A percentile compares a stretch with the other conserved stretches of the same genome.
phyloP scores from a whole-genome alignment of 1,140 invertebrate species.

The Drosophila ercepeae region DNA sequence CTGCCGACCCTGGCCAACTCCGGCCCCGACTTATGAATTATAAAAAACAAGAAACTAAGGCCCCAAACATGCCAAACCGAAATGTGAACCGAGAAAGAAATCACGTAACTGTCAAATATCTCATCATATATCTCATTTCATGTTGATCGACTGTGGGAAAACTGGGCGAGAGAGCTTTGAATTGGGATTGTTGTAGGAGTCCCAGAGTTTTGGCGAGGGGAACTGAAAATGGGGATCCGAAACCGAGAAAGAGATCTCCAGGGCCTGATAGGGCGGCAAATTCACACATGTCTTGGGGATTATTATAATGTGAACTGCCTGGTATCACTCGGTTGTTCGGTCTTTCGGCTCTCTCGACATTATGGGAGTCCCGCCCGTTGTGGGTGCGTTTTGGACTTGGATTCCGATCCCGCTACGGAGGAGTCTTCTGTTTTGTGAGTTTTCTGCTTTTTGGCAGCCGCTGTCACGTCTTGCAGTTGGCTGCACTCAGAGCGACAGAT shows the following conservation, averaged over 20 bases:
- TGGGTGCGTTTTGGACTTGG: slow-evolving; percentile 36
- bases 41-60: slow-evolving; percentile 15
- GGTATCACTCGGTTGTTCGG: slow-evolving; percentile 32
- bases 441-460: slow-evolving; percentile 46
- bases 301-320: slow-evolving; percentile 72
- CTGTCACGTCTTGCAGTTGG: slow-evolving; percentile 52
- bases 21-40: slow-evolving; percentile 13
- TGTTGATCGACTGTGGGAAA: slow-evolving; percentile 81
- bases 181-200: slow-evolving; percentile 35
- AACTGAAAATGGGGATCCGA: slow-evolving; percentile 12
- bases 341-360: slow-evolving; percentile 22
- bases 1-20: slow-evolving; percentile 28
- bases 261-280: slow-evolving; percentile 61
- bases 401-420: slow-evolving; percentile 14
- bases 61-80: slow-evolving; percentile 22
- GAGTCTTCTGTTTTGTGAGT: slow-evolving; percentile 25
- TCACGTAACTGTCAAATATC: slow-evolving; percentile 82
- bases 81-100: slow-evolving; percentile 60
- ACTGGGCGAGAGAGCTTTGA: slow-evolving; percentile 41
- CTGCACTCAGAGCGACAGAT: slow-evolving; percentile 35
- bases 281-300: slow-evolving; percentile 79
- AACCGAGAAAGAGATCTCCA: slow-evolving; percentile 52
- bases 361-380: slow-evolving; percentile 16
- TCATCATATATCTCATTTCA: slow-evolving; percentile 76
- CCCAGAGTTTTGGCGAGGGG: slow-evolving; percentile 25